Percentiles rank a stretch among this genome's conserved stretches.
These are phyloP conservation scores for Chaetura pelagica DNA, from an alignment of 2,113 vertebrate genomes.

Conservation along the genomic window DNA sequence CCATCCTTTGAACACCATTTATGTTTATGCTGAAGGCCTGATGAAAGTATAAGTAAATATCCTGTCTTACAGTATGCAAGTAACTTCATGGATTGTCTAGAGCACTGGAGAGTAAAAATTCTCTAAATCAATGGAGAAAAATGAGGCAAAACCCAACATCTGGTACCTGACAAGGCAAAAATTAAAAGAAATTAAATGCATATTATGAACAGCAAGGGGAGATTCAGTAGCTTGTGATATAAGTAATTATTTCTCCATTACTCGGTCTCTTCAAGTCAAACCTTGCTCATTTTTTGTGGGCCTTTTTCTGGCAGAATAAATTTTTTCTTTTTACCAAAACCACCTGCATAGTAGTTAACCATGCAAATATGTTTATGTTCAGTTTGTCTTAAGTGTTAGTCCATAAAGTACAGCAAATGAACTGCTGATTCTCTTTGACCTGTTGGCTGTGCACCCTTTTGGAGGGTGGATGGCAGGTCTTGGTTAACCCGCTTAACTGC, in stretches of 20 bases:
- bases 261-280: not conserved
- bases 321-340: not conserved
- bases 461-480: not conserved
- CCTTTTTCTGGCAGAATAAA: not conserved
- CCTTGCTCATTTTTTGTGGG: not conserved
- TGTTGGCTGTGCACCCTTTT: not conserved
- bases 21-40: not conserved
- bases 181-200: not conserved
- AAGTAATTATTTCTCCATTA: not conserved
- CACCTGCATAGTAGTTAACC: not conserved
- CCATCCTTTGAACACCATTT: not conserved
- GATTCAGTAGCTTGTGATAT: not conserved
- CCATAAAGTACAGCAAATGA: not conserved
- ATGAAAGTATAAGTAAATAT: not conserved
- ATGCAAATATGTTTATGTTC: not conserved
- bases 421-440: not conserved
- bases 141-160: not conserved
- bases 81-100: not conserved
- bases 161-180: not conserved
- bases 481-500: not conserved
- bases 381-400: not conserved
- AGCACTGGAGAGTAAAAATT: not conserved
- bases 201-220: not conserved
- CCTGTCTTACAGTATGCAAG: not conserved
- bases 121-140: not conserved